A percentile compares a stretch with the other conserved stretches of the same genome.
Conservation (phyloP, 2,797 vertebrate genomes). For the Alca torda region DNA sequence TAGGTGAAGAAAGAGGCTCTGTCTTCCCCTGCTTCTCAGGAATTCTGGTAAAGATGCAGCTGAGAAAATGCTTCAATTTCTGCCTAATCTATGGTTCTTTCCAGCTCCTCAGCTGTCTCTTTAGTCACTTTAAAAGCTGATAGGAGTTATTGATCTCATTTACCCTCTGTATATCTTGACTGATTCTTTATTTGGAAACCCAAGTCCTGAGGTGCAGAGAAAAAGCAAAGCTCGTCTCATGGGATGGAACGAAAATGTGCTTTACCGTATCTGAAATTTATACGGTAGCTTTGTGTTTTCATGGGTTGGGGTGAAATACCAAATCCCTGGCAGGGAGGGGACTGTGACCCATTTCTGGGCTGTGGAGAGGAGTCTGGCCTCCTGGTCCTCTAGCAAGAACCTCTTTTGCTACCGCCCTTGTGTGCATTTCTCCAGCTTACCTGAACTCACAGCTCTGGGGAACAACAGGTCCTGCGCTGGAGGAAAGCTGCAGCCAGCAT, state of each 20-base stretch:
- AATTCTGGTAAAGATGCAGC: background rate
- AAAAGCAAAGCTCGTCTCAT: background rate
- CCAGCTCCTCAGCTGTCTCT: background rate
- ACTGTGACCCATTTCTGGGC: background rate
- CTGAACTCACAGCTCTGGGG: background rate
- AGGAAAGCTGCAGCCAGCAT: background rate
- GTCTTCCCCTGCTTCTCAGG: background rate
- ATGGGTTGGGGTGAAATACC: background rate
- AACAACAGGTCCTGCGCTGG: background rate
- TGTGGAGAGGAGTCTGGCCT: background rate
- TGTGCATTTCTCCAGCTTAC: background rate
- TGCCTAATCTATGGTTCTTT: background rate
- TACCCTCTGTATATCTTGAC: slow-evolving; percentile 1
- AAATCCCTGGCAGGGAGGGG: background rate
- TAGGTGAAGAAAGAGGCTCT: background rate
- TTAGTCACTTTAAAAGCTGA: slow-evolving; percentile 15
- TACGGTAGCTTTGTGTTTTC: background rate
- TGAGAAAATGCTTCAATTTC: slow-evolving; percentile 4
- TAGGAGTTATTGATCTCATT: slow-evolving; percentile 32
- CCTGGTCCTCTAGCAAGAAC: background rate
- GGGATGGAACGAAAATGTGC: background rate
- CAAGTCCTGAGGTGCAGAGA: background rate
- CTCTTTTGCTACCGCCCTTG: background rate
- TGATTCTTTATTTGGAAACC: slow-evolving; percentile 23
- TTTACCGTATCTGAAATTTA: background rate